phyloP scores from a whole-genome alignment of 2,113 vertebrate genomes.

The Eclectus roratus region DNA sequence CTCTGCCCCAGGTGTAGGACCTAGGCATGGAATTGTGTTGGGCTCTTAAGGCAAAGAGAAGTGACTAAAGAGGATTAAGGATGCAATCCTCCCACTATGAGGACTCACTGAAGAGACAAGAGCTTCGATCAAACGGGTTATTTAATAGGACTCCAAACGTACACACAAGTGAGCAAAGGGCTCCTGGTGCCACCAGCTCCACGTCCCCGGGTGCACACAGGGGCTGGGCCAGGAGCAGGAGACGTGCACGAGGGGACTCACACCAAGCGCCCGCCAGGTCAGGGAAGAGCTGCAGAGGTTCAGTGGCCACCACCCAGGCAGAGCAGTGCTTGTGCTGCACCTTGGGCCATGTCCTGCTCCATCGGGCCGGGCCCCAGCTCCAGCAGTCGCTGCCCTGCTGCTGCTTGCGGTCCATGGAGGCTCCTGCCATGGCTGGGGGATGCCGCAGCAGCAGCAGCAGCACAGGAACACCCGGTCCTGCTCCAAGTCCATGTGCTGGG shows the following conservation, averaged over 20 bases:
- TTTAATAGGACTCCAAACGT: neutral
- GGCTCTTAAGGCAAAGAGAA: neutral
- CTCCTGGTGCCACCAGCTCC: neutral
- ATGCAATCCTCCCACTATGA: rapidly evolving
- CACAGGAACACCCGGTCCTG: neutral
- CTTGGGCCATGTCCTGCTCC: neutral
- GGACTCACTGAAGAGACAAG: too few relatives aligned
- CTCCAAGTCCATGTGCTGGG: rapidly evolving
- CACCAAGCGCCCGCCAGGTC: too few relatives aligned
- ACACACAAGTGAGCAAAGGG: neutral
- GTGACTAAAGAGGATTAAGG: neutral
- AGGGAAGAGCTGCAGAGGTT: neutral
- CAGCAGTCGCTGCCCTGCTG: neutral
- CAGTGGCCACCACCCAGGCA: too few relatives aligned
- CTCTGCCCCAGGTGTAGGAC: too few relatives aligned
- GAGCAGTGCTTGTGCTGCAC: neutral
- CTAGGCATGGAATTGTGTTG: neutral
- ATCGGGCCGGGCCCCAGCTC: neutral
- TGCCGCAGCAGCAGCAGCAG: neutral
- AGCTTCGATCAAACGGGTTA: neutral
- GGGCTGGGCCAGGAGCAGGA: neutral
- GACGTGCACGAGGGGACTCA: neutral
- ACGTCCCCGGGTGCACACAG: neutral
- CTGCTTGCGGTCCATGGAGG: neutral
- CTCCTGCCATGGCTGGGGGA: neutral